Conservation (phyloP, 2,888 invertebrate species). For the Perizoma flavofasciatum region DNA sequence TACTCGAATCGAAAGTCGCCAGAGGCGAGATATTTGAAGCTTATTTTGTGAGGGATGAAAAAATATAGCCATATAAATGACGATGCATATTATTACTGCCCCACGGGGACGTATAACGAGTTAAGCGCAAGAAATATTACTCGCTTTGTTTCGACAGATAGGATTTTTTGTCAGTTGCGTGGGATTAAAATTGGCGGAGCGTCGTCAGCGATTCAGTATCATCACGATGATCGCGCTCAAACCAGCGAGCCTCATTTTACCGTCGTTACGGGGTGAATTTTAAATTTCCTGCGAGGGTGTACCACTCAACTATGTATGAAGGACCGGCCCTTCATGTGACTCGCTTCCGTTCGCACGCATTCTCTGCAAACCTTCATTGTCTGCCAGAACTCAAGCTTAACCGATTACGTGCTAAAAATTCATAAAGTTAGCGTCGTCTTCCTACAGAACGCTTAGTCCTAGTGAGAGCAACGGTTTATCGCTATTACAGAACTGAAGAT, state of each 20-base stretch:
- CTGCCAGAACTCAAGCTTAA: slow-evolving; percentile 69
- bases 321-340: slow-evolving; percentile 60
- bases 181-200: slow-evolving; percentile 32
- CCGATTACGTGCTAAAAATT: slow-evolving; percentile 78
- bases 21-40: slow-evolving; percentile 57
- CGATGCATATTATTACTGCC: slow-evolving; percentile 74
- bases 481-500: slow-evolving; percentile 44
- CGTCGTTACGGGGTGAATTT: slow-evolving; percentile 76
- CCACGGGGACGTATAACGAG: slow-evolving; percentile 67
- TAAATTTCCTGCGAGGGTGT: slow-evolving; percentile 67
- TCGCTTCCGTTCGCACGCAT: slow-evolving; percentile 70
- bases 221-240: slow-evolving; percentile 63
- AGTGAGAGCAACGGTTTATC: slow-evolving; percentile 56
- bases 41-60: slow-evolving; percentile 68
- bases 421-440: slow-evolving; percentile 71
- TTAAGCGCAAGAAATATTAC: slow-evolving; percentile 63
- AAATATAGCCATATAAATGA: slow-evolving; percentile 72
- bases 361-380: slow-evolving; percentile 67
- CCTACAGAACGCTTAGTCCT: slow-evolving; percentile 58
- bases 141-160: slow-evolving; percentile 44
- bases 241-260: slow-evolving; percentile 63
- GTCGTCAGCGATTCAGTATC: slow-evolving; percentile 43
- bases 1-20: slow-evolving; percentile 59
- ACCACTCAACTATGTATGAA: slow-evolving; percentile 78
- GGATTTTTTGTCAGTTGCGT: slow-evolving; percentile 31